Conservation (phyloP, 2,797 vertebrate species). For the Hozukius guyotensis region DNA sequence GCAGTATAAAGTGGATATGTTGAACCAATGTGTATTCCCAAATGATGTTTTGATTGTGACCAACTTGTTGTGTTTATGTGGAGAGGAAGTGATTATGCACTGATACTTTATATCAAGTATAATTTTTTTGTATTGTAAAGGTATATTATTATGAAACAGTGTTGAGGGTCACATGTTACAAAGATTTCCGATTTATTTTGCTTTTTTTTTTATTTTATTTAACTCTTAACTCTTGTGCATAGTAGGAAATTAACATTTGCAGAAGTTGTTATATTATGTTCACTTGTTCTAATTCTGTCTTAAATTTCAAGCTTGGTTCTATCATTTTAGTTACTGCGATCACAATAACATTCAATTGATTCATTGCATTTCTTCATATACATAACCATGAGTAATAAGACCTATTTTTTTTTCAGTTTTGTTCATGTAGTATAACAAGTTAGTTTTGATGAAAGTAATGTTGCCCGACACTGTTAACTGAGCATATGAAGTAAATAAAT, state of each 20-base stretch:
- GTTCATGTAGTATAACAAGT: conserved; percentile 35
- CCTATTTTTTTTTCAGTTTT: neutral
- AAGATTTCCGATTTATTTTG: conserved; percentile 35
- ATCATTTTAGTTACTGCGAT: conserved; percentile 16
- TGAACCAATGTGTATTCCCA: conserved; percentile 40
- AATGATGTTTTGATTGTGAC: conserved; percentile 59
- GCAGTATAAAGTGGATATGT: conserved; percentile 33
- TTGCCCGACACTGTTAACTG: conserved; percentile 79
- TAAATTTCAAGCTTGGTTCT: neutral
- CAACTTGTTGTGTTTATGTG: conserved; percentile 52
- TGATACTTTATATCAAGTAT: conserved; percentile 82
- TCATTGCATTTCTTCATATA: conserved; percentile 19
- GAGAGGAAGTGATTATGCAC: conserved; percentile 81
- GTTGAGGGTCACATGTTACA: conserved; percentile 48
- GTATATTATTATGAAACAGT: conserved; percentile 72
- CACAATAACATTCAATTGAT: conserved; percentile 14
- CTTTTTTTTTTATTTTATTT: conserved; percentile 41
- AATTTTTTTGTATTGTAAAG: conserved; percentile 77
- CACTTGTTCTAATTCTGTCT: neutral
- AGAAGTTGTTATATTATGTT: conserved; percentile 41
- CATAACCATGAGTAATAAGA: conserved; percentile 21
- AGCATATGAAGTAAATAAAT: conserved; percentile 77
- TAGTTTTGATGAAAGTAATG: conserved; percentile 46
- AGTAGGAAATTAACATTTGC: conserved; percentile 51
- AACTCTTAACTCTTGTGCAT: conserved; percentile 40